Evolutionary conservation across 2,797 vertebrate genomes (phyloP).

Genomic region (Xenentodon cancila): DNA sequence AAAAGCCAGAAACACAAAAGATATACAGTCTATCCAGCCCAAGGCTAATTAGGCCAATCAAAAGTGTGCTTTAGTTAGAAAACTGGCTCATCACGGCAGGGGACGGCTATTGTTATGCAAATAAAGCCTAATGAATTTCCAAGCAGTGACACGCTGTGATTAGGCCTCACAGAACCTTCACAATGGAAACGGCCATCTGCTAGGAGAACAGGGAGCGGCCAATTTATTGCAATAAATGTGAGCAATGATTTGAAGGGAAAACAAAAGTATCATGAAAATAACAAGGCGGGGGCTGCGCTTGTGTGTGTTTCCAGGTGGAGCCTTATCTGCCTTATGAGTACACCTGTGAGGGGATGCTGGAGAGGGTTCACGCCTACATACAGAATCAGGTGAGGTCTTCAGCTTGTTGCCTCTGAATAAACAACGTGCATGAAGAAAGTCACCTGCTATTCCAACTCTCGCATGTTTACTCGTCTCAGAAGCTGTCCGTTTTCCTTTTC

Average conservation of each 20-base stretch:
- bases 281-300: not conserved
- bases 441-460: not conserved
- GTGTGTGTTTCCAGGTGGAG: slow-evolving; percentile 83
- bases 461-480: not conserved
- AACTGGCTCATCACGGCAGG: slow-evolving; percentile 42
- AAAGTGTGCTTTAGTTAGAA: slow-evolving; percentile 46
- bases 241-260: slow-evolving; percentile 45
- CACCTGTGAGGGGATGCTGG: slow-evolving; percentile 94
- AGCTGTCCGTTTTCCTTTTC: slow-evolving; percentile 11
- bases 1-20: slow-evolving; percentile 24
- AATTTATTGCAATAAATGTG: slow-evolving; percentile 58
- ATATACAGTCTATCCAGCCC: slow-evolving; percentile 29
- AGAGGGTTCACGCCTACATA: slow-evolving; percentile 92
- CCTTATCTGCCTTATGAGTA: slow-evolving; percentile 96
- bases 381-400: slow-evolving; percentile 87
- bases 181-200: slow-evolving; percentile 63
- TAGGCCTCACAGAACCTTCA: slow-evolving; percentile 50
- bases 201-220: slow-evolving; percentile 27
- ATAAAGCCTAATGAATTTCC: slow-evolving; percentile 69
- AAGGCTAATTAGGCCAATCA: slow-evolving; percentile 65
- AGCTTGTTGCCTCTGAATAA: too few species aligned
- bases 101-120: slow-evolving; percentile 64
- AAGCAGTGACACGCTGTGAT: slow-evolving; percentile 63
- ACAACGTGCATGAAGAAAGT: too few species aligned
- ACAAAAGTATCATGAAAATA: slow-evolving; percentile 16